phyloP scores from a whole-genome alignment of 2,797 vertebrate genomes.

The Argyrosomus regius region DNA sequence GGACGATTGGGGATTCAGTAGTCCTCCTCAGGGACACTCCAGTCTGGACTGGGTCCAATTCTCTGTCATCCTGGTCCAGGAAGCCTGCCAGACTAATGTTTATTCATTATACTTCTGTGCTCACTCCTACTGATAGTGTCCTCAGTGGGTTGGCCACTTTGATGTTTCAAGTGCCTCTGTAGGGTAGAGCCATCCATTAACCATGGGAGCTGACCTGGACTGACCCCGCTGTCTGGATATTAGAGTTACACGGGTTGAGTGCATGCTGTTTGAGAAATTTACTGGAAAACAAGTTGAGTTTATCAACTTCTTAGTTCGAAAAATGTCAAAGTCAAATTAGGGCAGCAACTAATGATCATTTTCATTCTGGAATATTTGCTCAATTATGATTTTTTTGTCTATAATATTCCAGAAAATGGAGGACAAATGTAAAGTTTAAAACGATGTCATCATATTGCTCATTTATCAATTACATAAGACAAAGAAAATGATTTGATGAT shows the following conservation, averaged over 20 bases:
- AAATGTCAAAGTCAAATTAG: not conserved
- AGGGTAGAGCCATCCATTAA: not conserved
- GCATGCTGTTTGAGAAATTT: not conserved
- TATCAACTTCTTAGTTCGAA: not conserved
- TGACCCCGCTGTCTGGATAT: conserved; percentile 21
- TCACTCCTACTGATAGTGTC: conserved; percentile 24
- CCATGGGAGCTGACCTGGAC: conserved; percentile 14
- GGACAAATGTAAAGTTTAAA: no score
- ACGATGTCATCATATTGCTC: no score
- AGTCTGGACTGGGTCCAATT: conserved; percentile 43
- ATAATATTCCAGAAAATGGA: no score
- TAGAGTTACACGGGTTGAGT: not conserved
- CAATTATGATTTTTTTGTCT: no score
- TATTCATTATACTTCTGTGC: conserved; percentile 43
- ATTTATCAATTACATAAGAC: no score
- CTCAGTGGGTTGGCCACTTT: conserved; percentile 36
- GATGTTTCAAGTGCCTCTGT: conserved; percentile 33
- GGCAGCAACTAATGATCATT: not conserved
- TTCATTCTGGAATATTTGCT: not conserved
- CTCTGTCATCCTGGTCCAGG: conserved; percentile 46
- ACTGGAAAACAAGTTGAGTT: not conserved
- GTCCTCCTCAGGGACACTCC: conserved; percentile 17
- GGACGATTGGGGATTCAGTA: conserved; percentile 2
- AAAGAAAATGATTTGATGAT: no score
- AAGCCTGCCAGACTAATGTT: conserved; percentile 48